Conservation (phyloP, 2,113 vertebrate genomes). For the Platysteira castanea region DNA sequence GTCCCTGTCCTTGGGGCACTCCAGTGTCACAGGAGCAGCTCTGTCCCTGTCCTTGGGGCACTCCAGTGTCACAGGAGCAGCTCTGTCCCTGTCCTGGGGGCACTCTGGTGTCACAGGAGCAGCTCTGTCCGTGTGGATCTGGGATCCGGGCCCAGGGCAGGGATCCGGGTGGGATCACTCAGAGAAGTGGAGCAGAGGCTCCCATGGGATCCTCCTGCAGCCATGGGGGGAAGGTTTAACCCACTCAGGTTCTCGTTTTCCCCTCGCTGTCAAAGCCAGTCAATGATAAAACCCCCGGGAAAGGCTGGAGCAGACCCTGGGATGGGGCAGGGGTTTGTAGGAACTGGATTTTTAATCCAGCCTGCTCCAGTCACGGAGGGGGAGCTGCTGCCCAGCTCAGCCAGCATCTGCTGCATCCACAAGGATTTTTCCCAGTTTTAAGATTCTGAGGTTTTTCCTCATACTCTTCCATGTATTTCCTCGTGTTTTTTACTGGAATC, state of each 20-base stretch:
- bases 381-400: background rate
- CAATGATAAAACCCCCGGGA: background rate
- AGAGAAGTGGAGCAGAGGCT: background rate
- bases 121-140: too few species aligned
- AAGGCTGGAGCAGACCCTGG: background rate
- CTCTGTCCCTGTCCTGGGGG: background rate
- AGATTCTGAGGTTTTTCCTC: background rate
- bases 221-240: too few species aligned
- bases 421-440: background rate
- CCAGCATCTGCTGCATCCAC: background rate
- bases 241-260: background rate
- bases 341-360: background rate
- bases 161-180: fast-evolving
- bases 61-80: background rate
- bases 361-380: fast-evolving
- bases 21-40: too few species aligned
- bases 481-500: fast-evolving
- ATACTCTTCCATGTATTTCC: fast-evolving
- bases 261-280: fast-evolving
- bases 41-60: background rate
- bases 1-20: too few species aligned
- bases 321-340: background rate
- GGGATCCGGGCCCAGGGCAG: fast-evolving
- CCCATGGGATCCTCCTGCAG: background rate
- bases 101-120: too few species aligned